phyloP scores from a whole-genome alignment of 1,140 invertebrate species.

The Lethrus apterus region DNA sequence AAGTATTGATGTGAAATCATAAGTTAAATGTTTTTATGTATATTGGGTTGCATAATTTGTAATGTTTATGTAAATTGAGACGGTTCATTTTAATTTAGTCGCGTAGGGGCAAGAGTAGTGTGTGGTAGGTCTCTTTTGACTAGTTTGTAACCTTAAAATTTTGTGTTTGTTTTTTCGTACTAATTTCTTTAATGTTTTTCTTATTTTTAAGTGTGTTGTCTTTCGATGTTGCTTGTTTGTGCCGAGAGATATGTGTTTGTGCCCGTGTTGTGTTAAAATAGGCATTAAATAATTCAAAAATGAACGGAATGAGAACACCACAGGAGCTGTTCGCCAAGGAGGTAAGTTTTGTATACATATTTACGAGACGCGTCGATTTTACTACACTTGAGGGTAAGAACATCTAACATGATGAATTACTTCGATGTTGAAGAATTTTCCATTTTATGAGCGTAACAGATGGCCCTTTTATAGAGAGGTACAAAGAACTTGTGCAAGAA shows the following conservation, averaged over 20 bases:
- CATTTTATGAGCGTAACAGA: too few relatives aligned
- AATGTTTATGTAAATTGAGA: not conserved
- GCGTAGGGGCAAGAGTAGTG: slow-evolving; percentile 16
- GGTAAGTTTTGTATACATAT: too few relatives aligned
- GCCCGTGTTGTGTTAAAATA: slow-evolving; percentile 10
- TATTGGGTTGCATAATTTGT: slow-evolving; percentile 8
- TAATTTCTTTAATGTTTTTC: slow-evolving; percentile 7
- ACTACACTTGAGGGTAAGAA: too few relatives aligned
- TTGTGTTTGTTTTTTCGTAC: slow-evolving; percentile 12
- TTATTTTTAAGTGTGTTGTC: slow-evolving; percentile 8
- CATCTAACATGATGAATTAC: too few relatives aligned
- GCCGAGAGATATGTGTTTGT: slow-evolving; percentile 13
- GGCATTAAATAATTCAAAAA: slow-evolving; percentile 12
- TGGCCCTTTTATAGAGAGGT: too few relatives aligned
- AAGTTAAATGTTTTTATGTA: not conserved
- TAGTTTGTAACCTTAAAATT: slow-evolving; percentile 9
- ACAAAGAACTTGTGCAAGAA: too few relatives aligned
- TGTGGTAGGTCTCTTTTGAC: slow-evolving; percentile 17
- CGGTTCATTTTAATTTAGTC: slow-evolving; percentile 14
- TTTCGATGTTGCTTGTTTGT: slow-evolving; percentile 13
- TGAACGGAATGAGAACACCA: slow-evolving; percentile 15
- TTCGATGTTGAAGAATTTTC: too few relatives aligned
- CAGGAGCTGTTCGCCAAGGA: slow-evolving; percentile 9
- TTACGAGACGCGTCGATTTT: too few relatives aligned
- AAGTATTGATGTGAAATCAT: not conserved